Conservation (phyloP, 2,113 vertebrate genomes). For the Oophaga pumilio region DNA sequence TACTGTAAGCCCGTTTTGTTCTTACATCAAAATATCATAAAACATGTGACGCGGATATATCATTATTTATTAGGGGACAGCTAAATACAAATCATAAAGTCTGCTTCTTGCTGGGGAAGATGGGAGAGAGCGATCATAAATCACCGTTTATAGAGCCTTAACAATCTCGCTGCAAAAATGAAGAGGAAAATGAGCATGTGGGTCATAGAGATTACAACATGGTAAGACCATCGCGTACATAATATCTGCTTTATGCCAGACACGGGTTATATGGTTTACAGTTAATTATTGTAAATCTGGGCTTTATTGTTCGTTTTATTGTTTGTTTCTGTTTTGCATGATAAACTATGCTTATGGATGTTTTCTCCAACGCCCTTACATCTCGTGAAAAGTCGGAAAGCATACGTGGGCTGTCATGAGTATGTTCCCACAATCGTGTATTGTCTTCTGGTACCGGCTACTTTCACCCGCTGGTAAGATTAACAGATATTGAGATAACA, state of each 20-base stretch:
- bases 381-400: no score
- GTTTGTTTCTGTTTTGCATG: no score
- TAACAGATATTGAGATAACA: no score
- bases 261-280: not conserved
- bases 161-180: not conserved
- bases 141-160: constrained; percentile 31
- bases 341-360: not conserved
- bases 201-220: not conserved
- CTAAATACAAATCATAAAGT: constrained; percentile 39
- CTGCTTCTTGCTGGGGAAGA: constrained; percentile 10
- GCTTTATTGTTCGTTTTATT: not conserved
- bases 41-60: constrained; percentile 36
- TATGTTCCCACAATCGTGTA: no score
- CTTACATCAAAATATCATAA: constrained; percentile 31
- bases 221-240: not conserved
- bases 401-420: no score
- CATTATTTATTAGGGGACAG: constrained; percentile 42
- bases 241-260: not conserved
- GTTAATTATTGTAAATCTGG: not conserved
- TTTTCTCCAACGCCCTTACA: not conserved
- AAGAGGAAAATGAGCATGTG: not conserved
- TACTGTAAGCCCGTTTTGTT: constrained; percentile 31
- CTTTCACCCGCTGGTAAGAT: no score
- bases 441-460: no score
- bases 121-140: constrained; percentile 9